These are phyloP conservation scores for Egretta garzetta DNA, from an alignment of 2,113 vertebrate genomes.

Conservation along the genomic window DNA sequence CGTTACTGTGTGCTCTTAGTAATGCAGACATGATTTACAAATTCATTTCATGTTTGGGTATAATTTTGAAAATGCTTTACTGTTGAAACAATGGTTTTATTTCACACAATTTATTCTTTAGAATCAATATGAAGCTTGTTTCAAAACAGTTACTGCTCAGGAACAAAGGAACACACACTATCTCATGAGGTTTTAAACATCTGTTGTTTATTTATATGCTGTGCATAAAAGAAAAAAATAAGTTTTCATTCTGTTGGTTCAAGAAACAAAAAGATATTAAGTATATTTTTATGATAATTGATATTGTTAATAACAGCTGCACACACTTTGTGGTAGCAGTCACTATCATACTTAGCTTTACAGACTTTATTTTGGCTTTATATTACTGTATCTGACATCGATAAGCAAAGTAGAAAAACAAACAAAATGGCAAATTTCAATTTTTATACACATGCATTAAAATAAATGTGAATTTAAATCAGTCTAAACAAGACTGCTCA, in stretches of 20 bases:
- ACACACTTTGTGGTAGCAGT: not conserved
- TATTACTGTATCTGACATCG: not conserved
- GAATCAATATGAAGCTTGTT: not conserved
- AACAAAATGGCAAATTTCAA: not conserved
- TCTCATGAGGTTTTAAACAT: not conserved
- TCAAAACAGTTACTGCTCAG: not conserved
- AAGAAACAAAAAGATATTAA: not conserved
- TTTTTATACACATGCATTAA: not conserved
- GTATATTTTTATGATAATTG: not conserved
- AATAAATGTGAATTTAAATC: constrained; percentile 35
- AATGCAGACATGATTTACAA: not conserved
- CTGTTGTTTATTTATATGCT: not conserved
- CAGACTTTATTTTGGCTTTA: not conserved
- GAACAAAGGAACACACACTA: not conserved
- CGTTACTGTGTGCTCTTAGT: not conserved
- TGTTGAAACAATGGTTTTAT: not conserved
- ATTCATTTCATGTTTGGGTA: not conserved
- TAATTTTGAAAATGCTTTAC: not conserved
- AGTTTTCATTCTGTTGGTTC: not conserved
- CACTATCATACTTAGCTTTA: not conserved
- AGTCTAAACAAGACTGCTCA: not conserved
- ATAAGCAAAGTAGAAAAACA: not conserved
- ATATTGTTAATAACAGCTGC: not conserved
- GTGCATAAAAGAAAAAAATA: not conserved
- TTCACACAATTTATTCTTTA: not conserved